Evolutionary conservation across 2,797 vertebrate species (phyloP).

Genomic region (Naso thynnoides): DNA sequence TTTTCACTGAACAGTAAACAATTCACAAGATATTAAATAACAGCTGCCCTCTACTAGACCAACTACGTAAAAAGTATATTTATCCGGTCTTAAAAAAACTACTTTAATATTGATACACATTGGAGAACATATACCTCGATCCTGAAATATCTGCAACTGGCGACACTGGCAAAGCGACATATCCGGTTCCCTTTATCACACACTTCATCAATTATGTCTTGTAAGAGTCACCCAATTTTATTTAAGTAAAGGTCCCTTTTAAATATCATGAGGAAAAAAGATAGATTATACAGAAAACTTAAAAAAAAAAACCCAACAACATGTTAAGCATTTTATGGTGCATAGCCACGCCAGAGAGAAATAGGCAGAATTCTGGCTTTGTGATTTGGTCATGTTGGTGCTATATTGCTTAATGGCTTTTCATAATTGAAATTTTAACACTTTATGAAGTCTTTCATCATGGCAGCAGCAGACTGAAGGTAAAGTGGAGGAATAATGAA

Average conservation of each 20-base stretch:
- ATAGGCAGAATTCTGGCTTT: background rate
- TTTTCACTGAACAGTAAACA: too few species aligned
- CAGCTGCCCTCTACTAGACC: too few species aligned
- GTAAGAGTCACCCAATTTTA: background rate
- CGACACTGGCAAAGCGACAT: too few species aligned
- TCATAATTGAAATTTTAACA: background rate
- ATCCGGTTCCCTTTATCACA: too few species aligned
- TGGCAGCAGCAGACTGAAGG: slow-evolving; percentile 41
- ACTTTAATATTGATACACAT: too few species aligned
- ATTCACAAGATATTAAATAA: too few species aligned
- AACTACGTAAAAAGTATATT: too few species aligned
- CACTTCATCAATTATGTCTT: background rate
- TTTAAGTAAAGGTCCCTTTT: background rate
- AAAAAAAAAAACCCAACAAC: too few species aligned
- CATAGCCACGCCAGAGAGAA: background rate
- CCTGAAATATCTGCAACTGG: too few species aligned
- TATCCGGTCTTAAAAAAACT: too few species aligned
- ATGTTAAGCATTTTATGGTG: background rate
- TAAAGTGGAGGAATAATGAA: slow-evolving; percentile 22
- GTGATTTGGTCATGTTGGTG: background rate
- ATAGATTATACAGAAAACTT: too few species aligned
- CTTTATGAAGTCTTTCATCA: slow-evolving; percentile 20
- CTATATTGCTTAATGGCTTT: background rate
- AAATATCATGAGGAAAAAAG: background rate
- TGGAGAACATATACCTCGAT: too few species aligned